Evolutionary conservation across 2,888 invertebrate species (phyloP).

Genomic region (Sarcophaga rosellei): DNA sequence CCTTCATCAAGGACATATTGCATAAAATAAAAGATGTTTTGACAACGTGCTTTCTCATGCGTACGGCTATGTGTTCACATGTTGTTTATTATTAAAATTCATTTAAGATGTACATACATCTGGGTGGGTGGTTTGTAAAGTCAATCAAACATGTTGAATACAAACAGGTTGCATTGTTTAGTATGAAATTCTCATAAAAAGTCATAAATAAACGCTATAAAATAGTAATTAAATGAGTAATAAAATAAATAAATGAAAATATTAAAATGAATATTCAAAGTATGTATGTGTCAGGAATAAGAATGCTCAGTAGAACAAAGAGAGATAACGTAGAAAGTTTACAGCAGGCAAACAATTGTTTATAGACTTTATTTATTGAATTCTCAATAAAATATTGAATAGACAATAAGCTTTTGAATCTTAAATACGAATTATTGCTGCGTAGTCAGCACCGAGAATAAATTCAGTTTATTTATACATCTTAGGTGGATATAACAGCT

Average conservation of each 20-base stretch:
- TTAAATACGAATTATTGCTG: no score
- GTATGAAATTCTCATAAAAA: background rate
- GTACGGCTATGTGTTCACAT: background rate
- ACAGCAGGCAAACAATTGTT: no score
- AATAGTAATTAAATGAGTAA: background rate
- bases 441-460: no score
- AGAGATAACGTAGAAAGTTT: background rate
- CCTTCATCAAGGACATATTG: slow-evolving; percentile 65
- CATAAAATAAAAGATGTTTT: slow-evolving; percentile 14
- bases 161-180: background rate
- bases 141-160: background rate
- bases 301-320: background rate
- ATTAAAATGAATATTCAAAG: background rate
- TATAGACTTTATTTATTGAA: no score
- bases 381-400: no score
- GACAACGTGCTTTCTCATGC: slow-evolving; percentile 34
- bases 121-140: slow-evolving; percentile 26
- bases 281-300: background rate
- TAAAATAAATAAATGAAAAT: background rate
- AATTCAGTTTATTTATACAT: no score
- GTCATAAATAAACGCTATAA: background rate
- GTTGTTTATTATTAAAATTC: slow-evolving; percentile 6
- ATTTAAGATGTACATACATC: background rate
- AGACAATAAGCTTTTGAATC: no score
- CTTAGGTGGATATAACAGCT: no score